Evolutionary conservation across 2,888 invertebrate species (phyloP), one percentile per base, ranked within the genome.

Genomic region (Lymantria monacha): DNA sequence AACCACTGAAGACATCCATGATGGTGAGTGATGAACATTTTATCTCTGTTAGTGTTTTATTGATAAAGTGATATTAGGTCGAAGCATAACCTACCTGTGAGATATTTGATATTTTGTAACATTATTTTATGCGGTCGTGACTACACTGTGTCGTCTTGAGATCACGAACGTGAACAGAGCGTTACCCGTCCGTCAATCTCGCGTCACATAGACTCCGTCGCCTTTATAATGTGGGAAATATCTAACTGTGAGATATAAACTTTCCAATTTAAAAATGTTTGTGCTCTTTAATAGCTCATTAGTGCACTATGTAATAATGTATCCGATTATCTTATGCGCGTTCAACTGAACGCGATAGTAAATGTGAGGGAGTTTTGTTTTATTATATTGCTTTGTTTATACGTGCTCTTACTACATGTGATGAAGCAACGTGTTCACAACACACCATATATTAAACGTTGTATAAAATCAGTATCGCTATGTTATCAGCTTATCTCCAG

Each of bases 401-500:
- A 44, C 44, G 31, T 51, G 42, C 13, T 51, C 44, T 43, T 58
- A 44, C 8, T 53, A 30, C 13, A 40, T 44, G 53, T 55, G 22
- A 57, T 66, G 59, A 59, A 67, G 67, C 63, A 71, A 70, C 57
- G 61, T 52, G 57, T 46, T 69, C 66, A 70, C 63, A 81, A 5
- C 22, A 22, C 22, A 22, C 22, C 22, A 22, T 22, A 80, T 76
- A 74, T 85, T 80, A 74, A 75, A 74, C n/a, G 69, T 72, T 71
- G 71, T 77, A 76, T 78, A 75, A 81, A 81, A 74, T 79, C 70
- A 70, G 74, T 89, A 88, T 88, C 87, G 83, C 74, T 49, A 58
- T 70, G 75, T 91, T 90, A 91, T 91, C 91, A 87, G 87, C 87
- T 88, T 90, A 90, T 91, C 90, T 86, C 61, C 61, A 63, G 69